Evolutionary conservation across 2,113 vertebrate genomes (phyloP).

Genomic region (Clupea harengus): DNA sequence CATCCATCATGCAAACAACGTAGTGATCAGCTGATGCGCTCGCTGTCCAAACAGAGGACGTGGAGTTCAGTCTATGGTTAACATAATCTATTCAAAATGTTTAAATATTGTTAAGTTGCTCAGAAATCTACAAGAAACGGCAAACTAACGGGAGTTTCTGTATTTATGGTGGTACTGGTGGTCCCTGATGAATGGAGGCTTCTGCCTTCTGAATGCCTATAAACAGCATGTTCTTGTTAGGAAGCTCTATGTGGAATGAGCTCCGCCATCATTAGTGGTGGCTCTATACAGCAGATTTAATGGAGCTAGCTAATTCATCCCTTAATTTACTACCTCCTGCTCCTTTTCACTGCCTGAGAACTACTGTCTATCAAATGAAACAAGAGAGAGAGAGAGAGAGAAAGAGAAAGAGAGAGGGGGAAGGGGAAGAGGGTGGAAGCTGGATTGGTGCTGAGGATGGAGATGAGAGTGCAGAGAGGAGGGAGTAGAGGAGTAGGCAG

Average conservation of each 20-base stretch:
- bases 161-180: not conserved
- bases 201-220: conserved; percentile 2
- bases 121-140: not conserved
- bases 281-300: conserved; percentile 30
- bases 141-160: not conserved
- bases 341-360: not conserved
- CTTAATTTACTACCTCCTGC: not conserved
- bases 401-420: conserved; percentile 3
- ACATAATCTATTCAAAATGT: not conserved
- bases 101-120: not conserved
- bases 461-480: not conserved
- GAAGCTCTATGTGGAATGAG: conserved; percentile 25
- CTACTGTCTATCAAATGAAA: not conserved
- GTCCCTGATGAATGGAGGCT: conserved; percentile 35
- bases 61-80: not conserved
- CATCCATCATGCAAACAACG: too few species aligned
- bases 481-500: not conserved
- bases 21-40: too few species aligned
- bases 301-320: conserved; percentile 25
- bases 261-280: conserved; percentile 30
- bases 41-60: too few species aligned
- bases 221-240: conserved; percentile 44
- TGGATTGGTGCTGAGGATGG: conserved; percentile 26
- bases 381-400: not conserved
- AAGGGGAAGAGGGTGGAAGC: not conserved